Evolutionary conservation across 1,140 invertebrate genomes (phyloP).

Genomic region (Musca vetustissima): DNA sequence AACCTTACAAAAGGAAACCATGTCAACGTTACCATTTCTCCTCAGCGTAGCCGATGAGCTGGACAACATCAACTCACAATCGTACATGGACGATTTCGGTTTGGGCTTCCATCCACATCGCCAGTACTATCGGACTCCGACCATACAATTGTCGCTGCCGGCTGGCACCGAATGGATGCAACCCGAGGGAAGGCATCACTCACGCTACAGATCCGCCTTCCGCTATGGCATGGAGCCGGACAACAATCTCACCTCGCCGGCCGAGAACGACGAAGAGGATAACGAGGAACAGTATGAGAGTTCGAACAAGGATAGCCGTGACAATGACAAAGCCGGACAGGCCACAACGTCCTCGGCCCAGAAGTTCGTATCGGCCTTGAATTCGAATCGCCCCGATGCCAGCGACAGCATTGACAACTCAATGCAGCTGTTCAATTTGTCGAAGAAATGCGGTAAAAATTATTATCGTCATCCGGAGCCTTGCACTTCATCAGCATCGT

Average conservation of each 20-base stretch:
- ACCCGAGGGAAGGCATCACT: slow-evolving; percentile 32
- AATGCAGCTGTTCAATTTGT: slow-evolving; percentile 51
- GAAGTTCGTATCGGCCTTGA: slow-evolving; percentile 23
- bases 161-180: slow-evolving; percentile 51
- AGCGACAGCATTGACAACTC: slow-evolving; percentile 47
- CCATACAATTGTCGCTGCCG: slow-evolving; percentile 50
- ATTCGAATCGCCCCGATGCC: slow-evolving; percentile 22
- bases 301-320: not conserved
- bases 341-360: slow-evolving; percentile 20
- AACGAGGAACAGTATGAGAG: slow-evolving; percentile 11
- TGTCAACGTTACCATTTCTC: slow-evolving; percentile 53
- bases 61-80: slow-evolving; percentile 52
- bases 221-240: slow-evolving; percentile 44
- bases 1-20: slow-evolving; percentile 31
- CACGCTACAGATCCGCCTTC: slow-evolving; percentile 45
- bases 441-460: slow-evolving; percentile 53
- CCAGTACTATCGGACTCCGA: slow-evolving; percentile 50
- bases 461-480: slow-evolving; percentile 46
- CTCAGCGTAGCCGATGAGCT: slow-evolving; percentile 53
- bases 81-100: slow-evolving; percentile 53
- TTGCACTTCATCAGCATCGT: slow-evolving; percentile 19
- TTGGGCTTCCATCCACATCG: slow-evolving; percentile 54
- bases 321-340: not conserved
- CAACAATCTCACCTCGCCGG: slow-evolving; percentile 41
- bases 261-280: slow-evolving; percentile 32